Percentiles rank a stretch among this genome's conserved stretches.
Conservation (phyloP, 2,888 invertebrate genomes). For the Drosophila setosimentum region DNA sequence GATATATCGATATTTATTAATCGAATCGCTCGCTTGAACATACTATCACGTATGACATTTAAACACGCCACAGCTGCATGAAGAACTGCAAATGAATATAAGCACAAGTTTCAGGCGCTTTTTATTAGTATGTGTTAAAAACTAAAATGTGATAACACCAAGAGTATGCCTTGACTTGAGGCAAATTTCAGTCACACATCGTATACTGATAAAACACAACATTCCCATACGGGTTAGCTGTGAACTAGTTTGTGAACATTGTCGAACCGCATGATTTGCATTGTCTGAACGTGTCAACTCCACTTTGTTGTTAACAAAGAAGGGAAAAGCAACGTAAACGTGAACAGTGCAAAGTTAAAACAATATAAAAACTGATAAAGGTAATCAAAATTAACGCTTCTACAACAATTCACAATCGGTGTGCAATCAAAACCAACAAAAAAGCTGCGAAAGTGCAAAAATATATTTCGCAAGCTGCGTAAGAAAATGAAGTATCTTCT, state of each 20-base stretch:
- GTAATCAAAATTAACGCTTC: slow-evolving; percentile 50
- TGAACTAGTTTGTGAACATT: slow-evolving; percentile 45
- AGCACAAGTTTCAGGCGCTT: neutral
- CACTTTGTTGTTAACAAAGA: slow-evolving; percentile 69
- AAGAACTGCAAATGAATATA: neutral
- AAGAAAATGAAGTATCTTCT: slow-evolving; percentile 10
- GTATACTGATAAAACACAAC: neutral
- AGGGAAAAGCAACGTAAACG: slow-evolving; percentile 62
- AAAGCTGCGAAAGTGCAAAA: slow-evolving; percentile 28
- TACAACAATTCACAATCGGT: slow-evolving; percentile 7
- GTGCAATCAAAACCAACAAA: slow-evolving; percentile 9
- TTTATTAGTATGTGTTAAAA: neutral
- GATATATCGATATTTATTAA: slow-evolving; percentile 29
- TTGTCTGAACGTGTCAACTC: slow-evolving; percentile 51
- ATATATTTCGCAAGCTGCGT: slow-evolving; percentile 49
- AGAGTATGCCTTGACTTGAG: slow-evolving; percentile 4
- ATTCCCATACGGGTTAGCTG: slow-evolving; percentile 18
- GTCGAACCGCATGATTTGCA: slow-evolving; percentile 6
- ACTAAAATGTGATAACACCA: neutral
- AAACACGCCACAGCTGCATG: slow-evolving; percentile 7
- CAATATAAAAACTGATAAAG: slow-evolving; percentile 62
- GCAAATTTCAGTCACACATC: neutral
- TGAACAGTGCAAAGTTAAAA: slow-evolving; percentile 53
- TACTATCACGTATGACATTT: neutral
- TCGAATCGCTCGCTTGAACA: slow-evolving; percentile 1